Base-by-base conservation (phyloP, 2,888 invertebrate species). In the Rugalucina vietnamica region DNA sequence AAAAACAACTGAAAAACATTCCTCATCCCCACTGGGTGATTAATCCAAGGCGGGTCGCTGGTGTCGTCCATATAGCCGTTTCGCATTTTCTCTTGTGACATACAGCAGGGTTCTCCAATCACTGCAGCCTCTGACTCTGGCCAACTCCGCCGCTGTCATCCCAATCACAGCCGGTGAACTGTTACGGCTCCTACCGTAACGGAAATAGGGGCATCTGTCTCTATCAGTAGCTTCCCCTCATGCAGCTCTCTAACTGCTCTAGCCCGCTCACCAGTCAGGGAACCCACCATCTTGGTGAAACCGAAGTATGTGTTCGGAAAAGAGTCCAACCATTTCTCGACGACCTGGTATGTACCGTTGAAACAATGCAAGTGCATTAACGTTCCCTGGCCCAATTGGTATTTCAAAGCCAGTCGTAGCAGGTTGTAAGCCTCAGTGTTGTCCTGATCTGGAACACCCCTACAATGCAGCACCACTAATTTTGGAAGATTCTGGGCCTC, bases 161-260 rank as follows among this genome's bases (percentile, higher is more conserved):
- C 69, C 10, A n/a, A 69, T 69, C 32, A 69, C 34, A 18, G 69
- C 69, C 34, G 69, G 69, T 14, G 69, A 10, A 21, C 69, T 69
- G 50, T 14, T 14, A 49, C 39, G 72, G n/a, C 4, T 27, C 24
- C 43, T n/a, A 5, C 24, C 18, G 27, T 12, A 72, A 39, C 24
- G 72, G 43, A 72, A 72, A 43, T 72, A 8, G 72, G 72, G 29
- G 72, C 72, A 43, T 72, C 72, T 1, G 72, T 72, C 43, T 72
- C 72, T 3, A 72, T 39, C 3, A 72, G 43, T 3, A 72, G 65
- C 21, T 34, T 65, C 1, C 8, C 3, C 21, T 34, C 65, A 65
- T 34, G 34, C 10, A 65, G 34, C 4, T 34, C 34, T 18, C 34
- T 3, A 2, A 65, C 65, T 18, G 65, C 65, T 21, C 34, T 2